Evolutionary conservation across 1,140 invertebrate species (phyloP), one percentile per base, ranked within the genome.

Genomic region (Thaumatotibia leucotreta): DNA sequence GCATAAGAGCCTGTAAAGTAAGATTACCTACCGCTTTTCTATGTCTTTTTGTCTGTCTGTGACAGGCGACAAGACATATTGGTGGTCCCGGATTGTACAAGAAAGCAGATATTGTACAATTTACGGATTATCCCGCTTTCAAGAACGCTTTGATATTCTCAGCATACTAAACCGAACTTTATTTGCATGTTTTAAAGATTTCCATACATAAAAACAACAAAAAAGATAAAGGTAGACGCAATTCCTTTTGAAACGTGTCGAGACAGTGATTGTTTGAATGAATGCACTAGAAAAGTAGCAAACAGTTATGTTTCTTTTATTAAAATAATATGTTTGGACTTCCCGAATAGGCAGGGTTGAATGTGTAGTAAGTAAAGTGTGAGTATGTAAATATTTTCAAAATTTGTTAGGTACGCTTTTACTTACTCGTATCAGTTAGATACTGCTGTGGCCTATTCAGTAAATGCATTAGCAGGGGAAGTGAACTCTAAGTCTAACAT

Each of bases 61-160:
- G 22, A 27, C 8, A 52, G 50, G 23, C 50, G 20, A 45, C 39
- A 17, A 14, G 50, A 24, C 22, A 52, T 22, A n/a, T n/a, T n/a
- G 50, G 50, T 52, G 50, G 50, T 52, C 50, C 20, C 50, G 11
- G 50, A 52, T 52, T 52, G 50, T 52, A 52, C 50, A 52, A 52
- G 2, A 29, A 29, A 29, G 27, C 27, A 20, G 39, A 45, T 45
- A 20, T 45, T 45, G 39, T 45, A 45, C 39, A 45, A 45, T 45
- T 52, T 52, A 4, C 50, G 23, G 50, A 52, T 52, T 52, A 52
- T 52, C 50, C 50, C 50, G 50, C 50, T 45, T 45, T 45, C 39
- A 14, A 52, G 23, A 27, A 10, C 23, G 11, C 50, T 52, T 52
- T 52, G 22, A 52, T 24, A 22, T 52, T 20, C 39, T 45, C 20